Evolutionary conservation across 2,113 vertebrate genomes (phyloP), one percentile per base, ranked within the genome.

Genomic region (Varanus komodoensis): DNA sequence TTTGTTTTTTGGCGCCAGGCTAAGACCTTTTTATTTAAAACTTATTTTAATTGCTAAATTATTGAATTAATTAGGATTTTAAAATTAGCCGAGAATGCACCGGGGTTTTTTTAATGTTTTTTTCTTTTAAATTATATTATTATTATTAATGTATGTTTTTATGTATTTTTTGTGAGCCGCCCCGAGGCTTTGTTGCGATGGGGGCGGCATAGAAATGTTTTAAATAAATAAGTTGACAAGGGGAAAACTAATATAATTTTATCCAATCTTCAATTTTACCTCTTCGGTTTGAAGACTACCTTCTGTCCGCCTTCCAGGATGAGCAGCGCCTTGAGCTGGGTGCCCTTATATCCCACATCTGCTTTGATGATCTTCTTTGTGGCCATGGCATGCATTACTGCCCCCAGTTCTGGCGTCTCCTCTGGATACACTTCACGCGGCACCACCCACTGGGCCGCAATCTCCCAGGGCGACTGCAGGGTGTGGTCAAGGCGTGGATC

Each of bases 231-330:
- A n/a, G 68, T 32, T 71, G 75, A 14, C 11, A 48, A 0, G 1
- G n/a, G 75, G 25, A 19, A 44, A 74, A 86, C 29, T 52, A 17
- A 2, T 0, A 69, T 77, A 1, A 2, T 71, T 34, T 57, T 54
- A 29, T 0, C 21, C 4, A 69, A 3, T 1, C 85, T 57, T 0
- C 2, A 44, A 86, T 91, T 94, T 97, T 92, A 99, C 99, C 99
- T 98, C 93, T 99, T 99, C 85, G 99, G 99, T 92, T 99, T 99
- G 96, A 99, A 99, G 94, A 99, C 99, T 34, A 99, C 99, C 95
- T 99, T 99, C 96, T 99, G 99, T 3, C 99, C 99, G 83, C 99
- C 99, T 69, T 99, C 99, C 89, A 99, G 98, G 89, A 99, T 98
- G 85, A 99, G 95, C 93, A 99, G 95, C 87, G 99, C 99, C 94